These are phyloP conservation scores for Zapornia atra DNA, from an alignment of 2,113 vertebrate species.

Conservation along the genomic window DNA sequence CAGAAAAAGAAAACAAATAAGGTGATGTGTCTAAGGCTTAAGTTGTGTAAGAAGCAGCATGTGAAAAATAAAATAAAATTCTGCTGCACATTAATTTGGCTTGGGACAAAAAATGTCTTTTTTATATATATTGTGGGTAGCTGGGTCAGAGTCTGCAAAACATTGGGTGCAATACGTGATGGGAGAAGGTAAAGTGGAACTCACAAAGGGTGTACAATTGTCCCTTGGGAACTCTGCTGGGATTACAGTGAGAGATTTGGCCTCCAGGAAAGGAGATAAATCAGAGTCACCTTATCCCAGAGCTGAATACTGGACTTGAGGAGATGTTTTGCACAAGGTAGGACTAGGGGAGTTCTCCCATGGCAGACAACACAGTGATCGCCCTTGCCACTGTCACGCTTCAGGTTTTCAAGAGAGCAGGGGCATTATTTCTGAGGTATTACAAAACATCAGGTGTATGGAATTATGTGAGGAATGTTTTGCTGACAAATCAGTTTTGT, in stretches of 20 bases:
- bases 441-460: not conserved
- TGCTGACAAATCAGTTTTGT: not conserved
- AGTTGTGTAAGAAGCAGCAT: not conserved
- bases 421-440: not conserved
- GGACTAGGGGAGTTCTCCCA: not conserved
- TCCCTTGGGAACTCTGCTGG: not conserved
- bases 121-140: not conserved
- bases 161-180: not conserved
- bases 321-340: not conserved
- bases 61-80: not conserved
- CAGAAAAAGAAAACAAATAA: not conserved
- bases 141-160: not conserved
- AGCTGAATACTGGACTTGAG: not conserved
- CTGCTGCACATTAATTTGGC: not conserved
- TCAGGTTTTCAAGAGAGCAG: not conserved
- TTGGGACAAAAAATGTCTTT: not conserved
- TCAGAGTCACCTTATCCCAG: not conserved
- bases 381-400: too few species aligned
- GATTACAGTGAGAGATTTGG: not conserved
- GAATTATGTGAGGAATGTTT: not conserved
- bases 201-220: not conserved
- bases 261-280: not conserved
- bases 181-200: not conserved
- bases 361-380: fast-evolving
- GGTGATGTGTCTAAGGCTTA: not conserved